Conservation (phyloP, 2,888 invertebrate species). For the Laothoe populi region DNA sequence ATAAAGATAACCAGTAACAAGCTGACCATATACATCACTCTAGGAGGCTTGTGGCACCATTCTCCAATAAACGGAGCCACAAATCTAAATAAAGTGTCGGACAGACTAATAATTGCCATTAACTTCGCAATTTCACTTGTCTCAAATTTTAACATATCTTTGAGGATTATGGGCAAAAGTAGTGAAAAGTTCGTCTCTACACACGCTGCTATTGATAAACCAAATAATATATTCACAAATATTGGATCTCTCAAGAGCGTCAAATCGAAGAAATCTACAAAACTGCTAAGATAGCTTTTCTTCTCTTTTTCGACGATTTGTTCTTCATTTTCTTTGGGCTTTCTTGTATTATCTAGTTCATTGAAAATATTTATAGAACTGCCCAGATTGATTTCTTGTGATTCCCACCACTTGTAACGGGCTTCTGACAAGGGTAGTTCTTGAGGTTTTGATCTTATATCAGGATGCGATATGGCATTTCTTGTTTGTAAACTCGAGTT, state of each 20-base stretch:
- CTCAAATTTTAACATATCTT: conserved; percentile 85
- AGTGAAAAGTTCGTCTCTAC: conserved; percentile 89
- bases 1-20: conserved; percentile 84
- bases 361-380: conserved; percentile 86
- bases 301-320: conserved; percentile 42
- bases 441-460: conserved; percentile 59
- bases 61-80: conserved; percentile 88
- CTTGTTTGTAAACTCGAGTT: conserved; percentile 60
- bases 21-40: conserved; percentile 87
- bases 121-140: conserved; percentile 85
- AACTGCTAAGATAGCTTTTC: conserved; percentile 51
- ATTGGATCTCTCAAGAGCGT: conserved; percentile 87
- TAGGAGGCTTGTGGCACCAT: conserved; percentile 84
- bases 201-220: conserved; percentile 87
- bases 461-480: conserved; percentile 75
- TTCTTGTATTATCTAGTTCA: conserved; percentile 54
- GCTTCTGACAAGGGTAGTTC: conserved; percentile 58
- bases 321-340: conserved; percentile 47
- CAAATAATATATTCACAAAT: conserved; percentile 88
- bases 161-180: conserved; percentile 87
- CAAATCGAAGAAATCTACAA: conserved; percentile 86
- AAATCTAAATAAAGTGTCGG: conserved; percentile 86
- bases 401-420: conserved; percentile 84
- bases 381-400: conserved; percentile 84
- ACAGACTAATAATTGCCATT: conserved; percentile 86